These are phyloP conservation scores for Pogonognathellus flavescens DNA, from an alignment of 1,140 invertebrate genomes.

Conservation along the genomic window DNA sequence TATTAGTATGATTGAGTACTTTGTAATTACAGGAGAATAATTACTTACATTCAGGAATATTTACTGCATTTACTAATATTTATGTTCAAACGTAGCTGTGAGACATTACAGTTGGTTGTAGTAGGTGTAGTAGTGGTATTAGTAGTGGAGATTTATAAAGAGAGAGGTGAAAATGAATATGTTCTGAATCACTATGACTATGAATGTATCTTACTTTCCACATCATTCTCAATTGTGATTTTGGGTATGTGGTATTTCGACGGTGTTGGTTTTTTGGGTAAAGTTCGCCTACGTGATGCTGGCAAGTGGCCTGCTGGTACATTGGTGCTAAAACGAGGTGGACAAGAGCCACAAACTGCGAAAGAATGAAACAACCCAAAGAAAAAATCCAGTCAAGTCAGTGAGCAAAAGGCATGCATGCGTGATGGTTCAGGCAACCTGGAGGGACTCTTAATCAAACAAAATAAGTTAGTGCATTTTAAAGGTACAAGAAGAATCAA, in stretches of 20 bases:
- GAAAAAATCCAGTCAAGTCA: constrained; percentile 59
- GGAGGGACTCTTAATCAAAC: neutral
- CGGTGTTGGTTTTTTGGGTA: constrained; percentile 66
- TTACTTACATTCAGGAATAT: too few species aligned
- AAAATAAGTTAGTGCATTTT: too few species aligned
- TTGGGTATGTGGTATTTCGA: constrained; percentile 65
- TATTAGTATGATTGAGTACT: neutral
- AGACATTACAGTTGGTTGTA: neutral
- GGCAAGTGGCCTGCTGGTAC: constrained; percentile 60
- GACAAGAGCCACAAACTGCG: constrained; percentile 63
- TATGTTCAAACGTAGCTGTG: neutral
- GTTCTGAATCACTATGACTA: constrained; percentile 42
- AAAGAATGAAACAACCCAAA: constrained; percentile 63
- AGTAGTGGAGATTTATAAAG: constrained; percentile 13
- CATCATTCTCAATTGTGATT: constrained; percentile 66
- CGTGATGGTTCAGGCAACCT: constrained; percentile 15
- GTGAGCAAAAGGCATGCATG: constrained; percentile 54
- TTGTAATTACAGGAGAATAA: too few species aligned
- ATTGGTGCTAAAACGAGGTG: constrained; percentile 59
- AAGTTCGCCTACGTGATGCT: constrained; percentile 65
- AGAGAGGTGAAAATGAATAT: too few species aligned
- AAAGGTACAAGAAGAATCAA: neutral
- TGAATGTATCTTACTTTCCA: constrained; percentile 64
- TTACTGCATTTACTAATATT: neutral
- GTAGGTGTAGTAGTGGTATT: constrained; percentile 12